Conservation (phyloP, 2,113 vertebrate genomes). For the Tetrax tetrax region DNA sequence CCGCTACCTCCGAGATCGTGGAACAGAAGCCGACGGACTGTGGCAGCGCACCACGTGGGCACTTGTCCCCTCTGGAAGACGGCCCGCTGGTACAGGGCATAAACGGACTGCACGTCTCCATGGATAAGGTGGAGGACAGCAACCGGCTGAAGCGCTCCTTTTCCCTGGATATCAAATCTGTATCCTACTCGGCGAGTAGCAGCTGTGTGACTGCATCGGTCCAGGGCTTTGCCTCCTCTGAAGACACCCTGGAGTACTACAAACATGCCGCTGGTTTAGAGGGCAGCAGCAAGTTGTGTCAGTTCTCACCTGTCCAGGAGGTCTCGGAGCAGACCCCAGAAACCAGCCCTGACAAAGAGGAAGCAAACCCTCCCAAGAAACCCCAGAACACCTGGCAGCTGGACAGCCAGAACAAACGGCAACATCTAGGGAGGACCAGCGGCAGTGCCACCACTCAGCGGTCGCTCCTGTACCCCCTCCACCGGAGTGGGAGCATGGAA, state of each 20-base stretch:
- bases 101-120: conserved; percentile 79
- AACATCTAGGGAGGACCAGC: conserved; percentile 48
- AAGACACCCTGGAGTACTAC: conserved; percentile 80
- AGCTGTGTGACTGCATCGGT: conserved; percentile 37
- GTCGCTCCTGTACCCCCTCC: conserved; percentile 73
- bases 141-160: conserved; percentile 90
- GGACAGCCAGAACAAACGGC: conserved; percentile 60
- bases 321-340: conserved; percentile 91
- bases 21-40: conserved; percentile 57
- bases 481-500: conserved; percentile 90
- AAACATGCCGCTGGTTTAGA: conserved; percentile 80
- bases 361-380: conserved; percentile 30
- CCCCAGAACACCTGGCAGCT: conserved; percentile 22
- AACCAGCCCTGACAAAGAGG: conserved; percentile 85
- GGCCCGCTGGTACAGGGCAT: conserved; percentile 79
- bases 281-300: conserved; percentile 80
- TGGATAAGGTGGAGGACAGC: conserved; percentile 83
- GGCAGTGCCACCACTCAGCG: conserved; percentile 3
- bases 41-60: not conserved
- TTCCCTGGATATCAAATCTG: conserved; percentile 90
- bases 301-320: conserved; percentile 93
- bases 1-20: conserved; percentile 34
- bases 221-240: conserved; percentile 66
- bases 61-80: conserved; percentile 61
- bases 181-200: conserved; percentile 70